These are phyloP conservation scores for Heliconius aoede DNA, from an alignment of 2,888 invertebrate genomes.

Conservation along the genomic window DNA sequence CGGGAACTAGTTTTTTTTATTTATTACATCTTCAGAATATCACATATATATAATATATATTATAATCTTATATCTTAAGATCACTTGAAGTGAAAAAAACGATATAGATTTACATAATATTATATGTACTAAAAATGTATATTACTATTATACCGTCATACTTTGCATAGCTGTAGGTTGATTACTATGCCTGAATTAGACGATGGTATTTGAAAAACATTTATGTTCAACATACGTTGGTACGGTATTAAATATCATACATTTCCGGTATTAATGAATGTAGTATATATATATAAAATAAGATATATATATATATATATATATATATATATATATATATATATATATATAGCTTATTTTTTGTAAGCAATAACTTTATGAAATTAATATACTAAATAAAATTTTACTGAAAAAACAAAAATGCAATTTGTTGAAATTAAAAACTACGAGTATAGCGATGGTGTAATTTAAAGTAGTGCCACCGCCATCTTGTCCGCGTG, in stretches of 20 bases:
- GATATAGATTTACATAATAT: not conserved
- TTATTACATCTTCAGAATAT: too few species aligned
- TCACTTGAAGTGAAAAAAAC: too few species aligned
- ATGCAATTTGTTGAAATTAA: not conserved
- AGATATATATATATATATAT: too few species aligned
- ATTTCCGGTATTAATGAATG: not conserved
- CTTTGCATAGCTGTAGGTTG: not conserved
- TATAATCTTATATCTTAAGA: too few species aligned
- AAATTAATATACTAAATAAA: not conserved
- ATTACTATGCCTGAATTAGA: not conserved
- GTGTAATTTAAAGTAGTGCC: slow-evolving; percentile 11
- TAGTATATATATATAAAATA: too few species aligned
- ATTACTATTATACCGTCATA: not conserved
- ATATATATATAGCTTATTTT: not conserved
- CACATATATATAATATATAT: too few species aligned
- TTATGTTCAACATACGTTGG: not conserved
- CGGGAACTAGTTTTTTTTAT: too few species aligned
- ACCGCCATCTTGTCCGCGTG: slow-evolving; percentile 1
- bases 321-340: too few species aligned
- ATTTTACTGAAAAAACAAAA: not conserved
- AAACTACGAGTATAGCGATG: not conserved
- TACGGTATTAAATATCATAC: not conserved
- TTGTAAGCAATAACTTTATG: not conserved
- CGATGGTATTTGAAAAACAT: not conserved
- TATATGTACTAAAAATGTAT: not conserved